Base-by-base conservation (phyloP, 2,113 vertebrate genomes). In the Setophaga coronata region DNA sequence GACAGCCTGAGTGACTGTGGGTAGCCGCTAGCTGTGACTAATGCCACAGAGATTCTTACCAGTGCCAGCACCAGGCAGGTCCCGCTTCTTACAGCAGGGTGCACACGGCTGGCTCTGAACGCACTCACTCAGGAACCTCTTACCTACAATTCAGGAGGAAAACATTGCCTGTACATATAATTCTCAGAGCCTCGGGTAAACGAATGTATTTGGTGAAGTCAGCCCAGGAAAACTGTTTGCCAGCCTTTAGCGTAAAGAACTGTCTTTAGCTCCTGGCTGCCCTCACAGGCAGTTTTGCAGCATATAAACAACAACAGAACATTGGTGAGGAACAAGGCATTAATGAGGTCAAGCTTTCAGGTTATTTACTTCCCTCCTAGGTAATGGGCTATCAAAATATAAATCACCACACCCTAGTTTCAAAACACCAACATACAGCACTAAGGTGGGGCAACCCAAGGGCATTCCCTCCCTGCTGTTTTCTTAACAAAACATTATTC, bases 401-500 rank as follows among this genome's bases (percentile, higher is more conserved):
- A 92, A 93, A 80, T 33, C 40, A 80, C 95, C n/a, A 90, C 96
- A 86, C 95, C 95, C 93, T 92, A 54, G 66, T 89, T 97, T 95
- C 89, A 92, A 67, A 96, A 92, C 76, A 94, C 36, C 65, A 91
- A 77, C 71, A 58, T 24, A 60, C 65, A 71, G 31, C 0, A 0
- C 67, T 56, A 62, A 81, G 61, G 70, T 78, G 61, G 70, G 36
- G 94, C 85, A 82, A 93, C 71, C 34, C 31, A 89, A 79, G 26
- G 58, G 40, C 81, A 62, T 57, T 70, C 43, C 28, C 51, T 91
- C 67, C 70, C 71, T 78, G 47, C n/a, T 73, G 67, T 56, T 93
- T 93, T 93, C 60, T 90, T 43, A 67, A 79, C 70, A 47, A 92
- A 96, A 69, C 15, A 23, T 61, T 73, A 73, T 40, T 69, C 34